phyloP scores from a whole-genome alignment of 2,113 vertebrate genomes.

The Gobio gobio region DNA sequence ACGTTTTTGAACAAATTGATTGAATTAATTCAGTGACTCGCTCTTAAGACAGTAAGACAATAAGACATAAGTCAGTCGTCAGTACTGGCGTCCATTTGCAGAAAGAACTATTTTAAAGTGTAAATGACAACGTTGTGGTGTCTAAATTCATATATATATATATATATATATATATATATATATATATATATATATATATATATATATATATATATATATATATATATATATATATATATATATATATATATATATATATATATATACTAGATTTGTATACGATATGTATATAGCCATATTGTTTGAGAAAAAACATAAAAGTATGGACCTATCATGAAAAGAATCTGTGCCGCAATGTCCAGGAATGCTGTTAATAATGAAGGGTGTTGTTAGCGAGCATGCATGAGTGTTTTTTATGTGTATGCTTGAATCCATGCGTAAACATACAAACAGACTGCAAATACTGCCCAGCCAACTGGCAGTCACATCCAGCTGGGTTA shows the following conservation, averaged over 20 bases:
- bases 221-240: neutral
- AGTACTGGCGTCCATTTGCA: neutral
- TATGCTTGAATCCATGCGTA: slow-evolving; percentile 36
- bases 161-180: neutral
- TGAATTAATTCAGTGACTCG: neutral
- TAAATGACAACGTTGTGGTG: no score
- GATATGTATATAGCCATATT: neutral
- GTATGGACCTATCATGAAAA: no score
- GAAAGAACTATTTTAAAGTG: no score
- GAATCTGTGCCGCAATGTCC: neutral
- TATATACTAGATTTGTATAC: neutral
- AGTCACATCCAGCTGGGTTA: slow-evolving; percentile 28
- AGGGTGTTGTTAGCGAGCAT: slow-evolving; percentile 23
- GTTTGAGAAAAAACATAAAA: neutral
- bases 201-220: neutral
- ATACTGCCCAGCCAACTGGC: slow-evolving; percentile 42
- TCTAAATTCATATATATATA: neutral
- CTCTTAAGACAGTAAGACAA: neutral
- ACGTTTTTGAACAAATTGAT: neutral
- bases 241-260: neutral
- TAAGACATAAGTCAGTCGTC: no score
- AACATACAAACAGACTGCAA: slow-evolving; percentile 24
- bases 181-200: neutral
- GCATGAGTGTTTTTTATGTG: slow-evolving; percentile 41
- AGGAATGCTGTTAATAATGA: slow-evolving; percentile 29